Evolutionary conservation across 1,140 invertebrate species (phyloP), one percentile per base, ranked within the genome.

Genomic region (Diachasma alloeum): DNA sequence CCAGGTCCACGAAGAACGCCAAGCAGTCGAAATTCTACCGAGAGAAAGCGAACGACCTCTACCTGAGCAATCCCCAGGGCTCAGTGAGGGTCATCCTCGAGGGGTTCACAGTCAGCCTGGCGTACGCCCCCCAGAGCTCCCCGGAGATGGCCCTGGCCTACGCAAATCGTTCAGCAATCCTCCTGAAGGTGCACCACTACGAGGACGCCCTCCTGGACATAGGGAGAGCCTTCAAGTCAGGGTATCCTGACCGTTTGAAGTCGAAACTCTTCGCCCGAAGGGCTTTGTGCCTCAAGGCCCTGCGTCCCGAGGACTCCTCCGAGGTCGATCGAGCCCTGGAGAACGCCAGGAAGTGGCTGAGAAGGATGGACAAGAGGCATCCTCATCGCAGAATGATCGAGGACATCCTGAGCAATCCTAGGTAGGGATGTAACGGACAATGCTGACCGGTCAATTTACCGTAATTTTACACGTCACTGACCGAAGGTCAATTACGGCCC

Each of bases 111-210:
- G 72, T 48, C 17, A 67, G 68, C n/a, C 11, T 76, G 8, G 75
- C 56, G 1, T 72, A 22, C 31, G 75, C 75, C 4, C 56, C 59
- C 13, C 39, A 46, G 4, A 42, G 66, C 19, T 76, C 75, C 0
- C 22, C 4, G 0, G 75, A 76, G 44, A 26, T 76, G 9, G 17
- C 75, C 10, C 39, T 72, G 5, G 75, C 36, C 10, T 76, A 71
- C 44, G 75, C 48, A 15, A 76, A 76, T 72, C 75, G 75, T 71
- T 76, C 75, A 11, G 75, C 68, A 0, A 4, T 76, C 8, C 42
- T 76, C 17, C 59, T 53, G n/a, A 63, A 53, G 15, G 68, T 68
- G 0, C 59, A 46, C n/a, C 56, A 71, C 5, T 76, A 76, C 19
- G 46, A 76, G 39, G 46, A 76, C 26, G 69, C 66, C 19, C 17